Percentiles rank a stretch among this genome's conserved stretches.
phyloP scores from a whole-genome alignment of 2,888 invertebrate species.

The Mythimna impura region DNA sequence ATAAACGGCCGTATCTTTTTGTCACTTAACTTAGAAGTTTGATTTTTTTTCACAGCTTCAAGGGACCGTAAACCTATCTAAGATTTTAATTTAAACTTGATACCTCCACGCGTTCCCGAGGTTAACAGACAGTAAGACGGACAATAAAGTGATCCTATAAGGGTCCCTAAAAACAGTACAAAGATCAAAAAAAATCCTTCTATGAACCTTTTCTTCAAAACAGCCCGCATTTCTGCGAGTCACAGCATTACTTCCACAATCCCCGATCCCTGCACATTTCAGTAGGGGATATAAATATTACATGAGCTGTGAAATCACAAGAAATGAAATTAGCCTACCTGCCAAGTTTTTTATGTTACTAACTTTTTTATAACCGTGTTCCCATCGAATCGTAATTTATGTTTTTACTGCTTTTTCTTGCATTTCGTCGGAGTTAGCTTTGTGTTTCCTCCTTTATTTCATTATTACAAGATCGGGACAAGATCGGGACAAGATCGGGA shows the following conservation, averaged over 20 bases:
- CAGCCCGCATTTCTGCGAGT: neutral
- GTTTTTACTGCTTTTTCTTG: conserved; percentile 40
- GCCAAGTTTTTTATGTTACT: conserved; percentile 55
- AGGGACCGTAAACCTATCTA: too few species aligned
- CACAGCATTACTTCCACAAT: conserved; percentile 6
- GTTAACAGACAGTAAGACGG: too few species aligned
- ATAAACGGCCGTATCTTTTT: too few species aligned
- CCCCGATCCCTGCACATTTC: conserved; percentile 7
- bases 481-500: too few species aligned
- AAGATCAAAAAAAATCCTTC: too few species aligned
- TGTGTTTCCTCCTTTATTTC: conserved; percentile 5
- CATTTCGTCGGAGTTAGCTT: conserved; percentile 11
- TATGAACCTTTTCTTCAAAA: too few species aligned
- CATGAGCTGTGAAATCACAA: conserved; percentile 56
- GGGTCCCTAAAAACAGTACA: too few species aligned
- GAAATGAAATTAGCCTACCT: conserved; percentile 58
- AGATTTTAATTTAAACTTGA: too few species aligned
- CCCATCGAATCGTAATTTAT: conserved; percentile 56
- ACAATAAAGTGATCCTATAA: too few species aligned
- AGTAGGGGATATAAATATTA: conserved; percentile 45
- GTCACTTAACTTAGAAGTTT: too few species aligned
- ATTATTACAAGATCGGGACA: conserved; percentile 22
- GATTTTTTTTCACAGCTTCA: too few species aligned
- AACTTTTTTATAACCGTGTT: conserved; percentile 54
- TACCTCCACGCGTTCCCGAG: too few species aligned